Base-by-base conservation (phyloP, 1,140 invertebrate genomes). In the Drosophila kohkoa region DNA sequence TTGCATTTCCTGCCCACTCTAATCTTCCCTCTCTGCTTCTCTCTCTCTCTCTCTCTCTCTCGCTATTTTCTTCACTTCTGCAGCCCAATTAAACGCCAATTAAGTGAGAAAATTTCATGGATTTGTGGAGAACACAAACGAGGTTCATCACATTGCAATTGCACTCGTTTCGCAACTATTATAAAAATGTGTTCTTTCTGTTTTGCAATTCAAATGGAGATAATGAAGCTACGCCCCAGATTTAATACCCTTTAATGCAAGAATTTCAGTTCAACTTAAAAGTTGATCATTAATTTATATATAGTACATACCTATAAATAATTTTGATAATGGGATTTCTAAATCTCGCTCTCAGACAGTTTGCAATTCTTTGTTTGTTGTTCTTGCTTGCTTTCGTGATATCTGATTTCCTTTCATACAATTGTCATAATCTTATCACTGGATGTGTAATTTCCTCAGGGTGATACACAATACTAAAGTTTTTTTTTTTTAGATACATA, bases 1-100 rank as follows among this genome's bases (percentile, higher is more conserved):
- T 78, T 81, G 66, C 78, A 72, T 81, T 86, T 85, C 82, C 81
- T 75, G 59, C 28, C 1, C 7, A 13, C 52, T 38, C 13, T n/a
- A 11, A 35, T 43, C 1, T 16, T 41, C 20, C 1, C 16, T 5
- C 43, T 20, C 16, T 10, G 5, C 16, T 11, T 57, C 10, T 10
- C 46, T 57, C 46, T 38, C 5, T 30, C 13, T 15, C 8, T 2
- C 32, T 43, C 35, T 38, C 6, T 38, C 10, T 38, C 32, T 38
- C 3, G 5, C 55, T 45, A n/a, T 30, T 1, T 38, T n/a, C 35
- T 41, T 7, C 32, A 57, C 35, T 57, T 30, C 7, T 45, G 11
- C 7, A 54, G 38, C 8, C n/a, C 66, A 79, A 75, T 79, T 79
- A 75, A 45, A 41, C 11, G 46, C 20, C 28, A 64, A 79, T 68